Conservation (phyloP, 2,113 vertebrate genomes). For the Gasterosteus aculeatus region DNA sequence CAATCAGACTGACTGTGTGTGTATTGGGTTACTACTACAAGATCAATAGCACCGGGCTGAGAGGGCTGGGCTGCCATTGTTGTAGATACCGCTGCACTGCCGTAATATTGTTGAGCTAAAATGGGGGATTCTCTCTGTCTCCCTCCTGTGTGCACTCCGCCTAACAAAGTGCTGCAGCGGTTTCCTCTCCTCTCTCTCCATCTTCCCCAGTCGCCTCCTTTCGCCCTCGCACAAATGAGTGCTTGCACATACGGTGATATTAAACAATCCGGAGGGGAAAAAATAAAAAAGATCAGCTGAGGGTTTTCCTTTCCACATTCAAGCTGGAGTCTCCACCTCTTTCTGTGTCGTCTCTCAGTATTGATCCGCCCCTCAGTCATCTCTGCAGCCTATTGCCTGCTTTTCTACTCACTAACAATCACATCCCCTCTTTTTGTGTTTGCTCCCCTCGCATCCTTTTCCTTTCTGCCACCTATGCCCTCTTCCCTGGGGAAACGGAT, state of each 20-base stretch:
- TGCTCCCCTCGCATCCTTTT: neutral
- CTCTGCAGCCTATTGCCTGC: conserved; percentile 37
- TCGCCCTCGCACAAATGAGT: conserved; percentile 37
- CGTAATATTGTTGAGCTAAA: conserved; percentile 76
- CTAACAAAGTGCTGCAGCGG: conserved; percentile 80
- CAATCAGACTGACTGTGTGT: conserved; percentile 46
- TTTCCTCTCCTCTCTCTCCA: conserved; percentile 63
- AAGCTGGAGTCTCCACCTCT: conserved; percentile 57
- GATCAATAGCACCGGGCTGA: conserved; percentile 61
- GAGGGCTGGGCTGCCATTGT: conserved; percentile 69
- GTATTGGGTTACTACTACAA: conserved; percentile 48
- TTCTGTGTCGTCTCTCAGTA: conserved; percentile 50
- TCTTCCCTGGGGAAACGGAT: neutral
- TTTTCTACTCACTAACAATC: conserved; percentile 33
- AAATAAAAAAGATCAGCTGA: conserved; percentile 26
- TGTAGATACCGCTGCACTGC: conserved; percentile 77
- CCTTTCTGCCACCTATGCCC: neutral
- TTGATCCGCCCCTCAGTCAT: conserved; percentile 55
- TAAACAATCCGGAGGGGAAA: conserved; percentile 38
- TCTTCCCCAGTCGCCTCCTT: conserved; percentile 45
- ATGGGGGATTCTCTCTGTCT: conserved; percentile 78
- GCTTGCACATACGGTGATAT: conserved; percentile 35
- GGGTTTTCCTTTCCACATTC: conserved; percentile 63
- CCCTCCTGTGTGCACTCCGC: conserved; percentile 70
- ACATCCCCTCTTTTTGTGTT: conserved; percentile 8